These are phyloP conservation scores for Aphrophora alni DNA, from an alignment of 2,888 invertebrate species.

Conservation along the genomic window DNA sequence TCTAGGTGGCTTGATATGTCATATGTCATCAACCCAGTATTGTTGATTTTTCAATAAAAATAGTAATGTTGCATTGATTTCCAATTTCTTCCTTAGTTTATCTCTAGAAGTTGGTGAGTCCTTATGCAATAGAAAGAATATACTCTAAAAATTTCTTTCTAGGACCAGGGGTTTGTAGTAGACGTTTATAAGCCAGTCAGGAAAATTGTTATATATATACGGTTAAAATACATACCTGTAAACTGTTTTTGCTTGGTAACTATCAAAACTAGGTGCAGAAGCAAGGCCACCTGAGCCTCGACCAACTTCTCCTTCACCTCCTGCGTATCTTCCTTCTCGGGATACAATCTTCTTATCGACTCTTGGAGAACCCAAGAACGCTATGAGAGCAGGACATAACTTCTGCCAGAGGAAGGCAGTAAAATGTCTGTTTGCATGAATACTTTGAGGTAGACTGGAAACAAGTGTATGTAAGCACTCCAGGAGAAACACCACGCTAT, in stretches of 20 bases:
- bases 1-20: too few species aligned
- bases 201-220: too few species aligned
- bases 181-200: too few species aligned
- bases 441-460: constrained; percentile 81
- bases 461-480: constrained; percentile 87
- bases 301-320: constrained; percentile 61
- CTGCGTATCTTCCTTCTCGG: constrained; percentile 59
- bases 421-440: constrained; percentile 84
- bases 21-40: too few species aligned
- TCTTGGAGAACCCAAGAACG: constrained; percentile 86
- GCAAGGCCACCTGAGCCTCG: constrained; percentile 73
- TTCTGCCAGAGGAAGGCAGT: constrained; percentile 92
- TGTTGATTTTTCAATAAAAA: too few species aligned
- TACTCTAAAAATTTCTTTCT: too few species aligned
- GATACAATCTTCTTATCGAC: constrained; percentile 79
- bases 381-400: constrained; percentile 88
- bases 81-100: too few species aligned
- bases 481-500: constrained; percentile 77
- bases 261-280: constrained; percentile 78
- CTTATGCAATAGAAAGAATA: too few species aligned
- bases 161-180: too few species aligned
- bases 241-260: constrained; percentile 86
- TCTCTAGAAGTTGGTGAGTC: too few species aligned
- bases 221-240: constrained; percentile 68
- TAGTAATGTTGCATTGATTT: too few species aligned